phyloP scores from a whole-genome alignment of 2,888 invertebrate genomes.

The Coenonympha glycerion region DNA sequence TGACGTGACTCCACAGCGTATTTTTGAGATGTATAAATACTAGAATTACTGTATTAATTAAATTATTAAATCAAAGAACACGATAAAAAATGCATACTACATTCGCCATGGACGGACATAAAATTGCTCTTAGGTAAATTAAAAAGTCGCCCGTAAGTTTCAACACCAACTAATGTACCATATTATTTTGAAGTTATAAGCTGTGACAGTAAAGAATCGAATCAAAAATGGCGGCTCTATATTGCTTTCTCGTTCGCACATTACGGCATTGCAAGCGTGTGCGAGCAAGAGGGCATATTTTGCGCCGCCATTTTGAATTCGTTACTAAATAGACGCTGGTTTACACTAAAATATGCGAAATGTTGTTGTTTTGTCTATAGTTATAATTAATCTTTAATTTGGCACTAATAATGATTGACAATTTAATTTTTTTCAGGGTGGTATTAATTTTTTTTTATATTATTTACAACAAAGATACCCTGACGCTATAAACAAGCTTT shows the following conservation, averaged over 20 bases:
- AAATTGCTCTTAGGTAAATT: constrained; percentile 33
- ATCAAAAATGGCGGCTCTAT: too few species aligned
- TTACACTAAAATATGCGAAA: constrained; percentile 1
- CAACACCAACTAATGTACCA: constrained; percentile 38
- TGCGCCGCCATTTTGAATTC: too few species aligned
- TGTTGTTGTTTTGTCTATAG: constrained; percentile 7
- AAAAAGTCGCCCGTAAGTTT: constrained; percentile 31
- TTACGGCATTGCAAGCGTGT: too few species aligned
- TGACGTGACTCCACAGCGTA: too few species aligned
- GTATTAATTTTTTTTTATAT: background rate
- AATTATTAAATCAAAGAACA: background rate
- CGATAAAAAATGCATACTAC: constrained; percentile 1
- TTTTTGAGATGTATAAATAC: too few species aligned
- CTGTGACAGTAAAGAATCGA: too few species aligned
- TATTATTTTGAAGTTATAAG: too few species aligned
- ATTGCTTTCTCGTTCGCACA: too few species aligned
- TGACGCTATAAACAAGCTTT: constrained; percentile 23
- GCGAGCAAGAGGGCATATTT: too few species aligned
- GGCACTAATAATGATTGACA: constrained; percentile 22
- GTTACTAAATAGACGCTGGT: too few species aligned
- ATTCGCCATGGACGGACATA: constrained; percentile 42
- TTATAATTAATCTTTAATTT: constrained; percentile 14
- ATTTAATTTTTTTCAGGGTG: constrained; percentile 5
- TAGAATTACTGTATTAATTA: background rate
- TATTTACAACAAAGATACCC: constrained; percentile 32